phyloP scores from a whole-genome alignment of 2,797 vertebrate species.

The Chelidonichthys spinosus region DNA sequence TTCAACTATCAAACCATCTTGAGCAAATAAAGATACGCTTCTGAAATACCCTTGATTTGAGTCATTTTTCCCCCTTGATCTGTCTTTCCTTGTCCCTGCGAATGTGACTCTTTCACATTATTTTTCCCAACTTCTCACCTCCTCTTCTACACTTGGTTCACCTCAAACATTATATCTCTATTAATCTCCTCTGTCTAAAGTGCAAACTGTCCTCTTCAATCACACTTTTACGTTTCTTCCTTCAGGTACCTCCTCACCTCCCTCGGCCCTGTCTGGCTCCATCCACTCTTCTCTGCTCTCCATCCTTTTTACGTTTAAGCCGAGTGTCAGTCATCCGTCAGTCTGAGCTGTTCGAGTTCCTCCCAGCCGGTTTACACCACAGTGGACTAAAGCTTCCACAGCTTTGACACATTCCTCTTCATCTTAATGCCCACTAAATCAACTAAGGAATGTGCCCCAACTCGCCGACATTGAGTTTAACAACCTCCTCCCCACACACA shows the following conservation, averaged over 20 bases:
- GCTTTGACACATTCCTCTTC: conserved; percentile 85
- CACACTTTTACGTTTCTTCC: conserved; percentile 31
- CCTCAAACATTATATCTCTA: conserved; percentile 18
- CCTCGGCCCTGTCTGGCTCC: conserved; percentile 7
- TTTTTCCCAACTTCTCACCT: conserved; percentile 53
- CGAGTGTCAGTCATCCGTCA: conserved; percentile 73
- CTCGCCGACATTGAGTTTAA: conserved; percentile 59
- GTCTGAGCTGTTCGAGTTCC: conserved; percentile 60
- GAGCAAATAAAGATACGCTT: conserved; percentile 85
- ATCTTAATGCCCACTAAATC: conserved; percentile 85
- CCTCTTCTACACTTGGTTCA: conserved; percentile 33
- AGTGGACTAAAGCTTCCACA: conserved; percentile 67
- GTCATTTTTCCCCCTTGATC: conserved; percentile 48
- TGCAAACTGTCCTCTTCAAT: conserved; percentile 34
- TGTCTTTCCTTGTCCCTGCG: conserved; percentile 1
- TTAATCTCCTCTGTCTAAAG: conserved; percentile 34
- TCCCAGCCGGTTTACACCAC: conserved; percentile 64
- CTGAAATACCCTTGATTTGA: conserved; percentile 65
- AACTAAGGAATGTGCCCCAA: conserved; percentile 81
- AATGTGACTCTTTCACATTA: conserved; percentile 39
- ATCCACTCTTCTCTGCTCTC: conserved; percentile 40
- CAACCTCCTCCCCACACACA: conserved; percentile 22
- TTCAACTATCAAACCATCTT: conserved; percentile 72
- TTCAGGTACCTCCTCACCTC: conserved; percentile 22
- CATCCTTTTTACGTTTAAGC: conserved; percentile 61